Conservation (phyloP, 2,113 vertebrate species). For the Phaethornis superciliosus region DNA sequence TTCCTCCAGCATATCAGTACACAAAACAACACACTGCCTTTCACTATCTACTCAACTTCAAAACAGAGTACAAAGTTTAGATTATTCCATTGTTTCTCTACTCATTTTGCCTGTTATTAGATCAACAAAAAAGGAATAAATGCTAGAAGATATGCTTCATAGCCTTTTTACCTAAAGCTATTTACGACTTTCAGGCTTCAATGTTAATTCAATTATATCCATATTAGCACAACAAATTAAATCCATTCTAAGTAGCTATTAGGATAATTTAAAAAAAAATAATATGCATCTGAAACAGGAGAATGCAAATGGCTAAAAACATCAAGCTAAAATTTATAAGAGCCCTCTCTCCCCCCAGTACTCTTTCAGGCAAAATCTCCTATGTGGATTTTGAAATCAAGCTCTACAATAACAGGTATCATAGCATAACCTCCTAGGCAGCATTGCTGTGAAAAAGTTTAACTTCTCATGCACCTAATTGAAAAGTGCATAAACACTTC, state of each 20-base stretch:
- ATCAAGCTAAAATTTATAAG: not conserved
- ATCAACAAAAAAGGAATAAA: not conserved
- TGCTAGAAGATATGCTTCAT: not conserved
- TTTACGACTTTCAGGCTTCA: not conserved
- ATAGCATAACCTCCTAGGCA: not conserved
- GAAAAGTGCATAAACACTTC: constrained; percentile 15
- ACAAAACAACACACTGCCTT: not conserved
- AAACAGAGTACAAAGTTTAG: not conserved
- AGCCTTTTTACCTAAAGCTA: not conserved
- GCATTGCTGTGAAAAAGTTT: not conserved
- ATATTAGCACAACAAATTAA: not conserved
- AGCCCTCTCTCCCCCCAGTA: not conserved
- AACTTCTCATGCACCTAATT: not conserved
- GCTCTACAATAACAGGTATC: not conserved
- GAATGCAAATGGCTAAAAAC: not conserved
- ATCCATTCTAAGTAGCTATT: not conserved
- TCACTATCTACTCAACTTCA: not conserved
- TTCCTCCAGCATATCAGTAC: not conserved
- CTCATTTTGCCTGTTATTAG: not conserved
- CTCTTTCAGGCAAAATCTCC: not conserved
- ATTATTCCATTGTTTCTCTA: not conserved
- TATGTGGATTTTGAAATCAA: not conserved
- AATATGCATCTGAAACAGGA: not conserved
- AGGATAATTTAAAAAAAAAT: not conserved
- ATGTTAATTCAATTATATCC: not conserved